Percentiles rank a stretch among this genome's conserved stretches.
phyloP scores from a whole-genome alignment of 2,888 invertebrate species.

The Caenorhabditis imperialis region DNA sequence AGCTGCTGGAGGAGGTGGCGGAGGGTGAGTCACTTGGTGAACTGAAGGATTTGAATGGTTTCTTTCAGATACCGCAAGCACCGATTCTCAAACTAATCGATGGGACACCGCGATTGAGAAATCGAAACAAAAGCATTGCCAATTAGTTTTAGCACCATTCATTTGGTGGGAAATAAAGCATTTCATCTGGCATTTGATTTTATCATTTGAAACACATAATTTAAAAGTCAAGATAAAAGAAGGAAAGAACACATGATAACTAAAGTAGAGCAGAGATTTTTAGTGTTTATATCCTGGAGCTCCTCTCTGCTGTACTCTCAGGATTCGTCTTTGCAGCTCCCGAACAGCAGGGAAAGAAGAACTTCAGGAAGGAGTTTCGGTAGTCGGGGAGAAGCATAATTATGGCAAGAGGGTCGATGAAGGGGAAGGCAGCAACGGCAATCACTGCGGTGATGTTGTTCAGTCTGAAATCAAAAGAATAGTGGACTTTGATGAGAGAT shows the following conservation, averaged over 20 bases:
- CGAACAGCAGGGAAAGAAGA: slow-evolving; percentile 13
- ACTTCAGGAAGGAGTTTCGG: slow-evolving; percentile 21
- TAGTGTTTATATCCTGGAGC: slow-evolving; percentile 26
- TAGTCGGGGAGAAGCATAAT: slow-evolving; percentile 39
- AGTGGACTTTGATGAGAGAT: neutral
- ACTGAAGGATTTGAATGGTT: no score
- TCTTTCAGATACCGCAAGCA: slow-evolving; percentile 47
- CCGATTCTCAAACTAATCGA: slow-evolving; percentile 56
- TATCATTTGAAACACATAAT: slow-evolving; percentile 2
- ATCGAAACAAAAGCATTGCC: slow-evolving; percentile 19
- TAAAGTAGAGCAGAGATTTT: no score
- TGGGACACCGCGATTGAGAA: slow-evolving; percentile 26
- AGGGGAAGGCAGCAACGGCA: slow-evolving; percentile 40
- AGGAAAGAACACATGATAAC: no score
- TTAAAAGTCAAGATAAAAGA: neutral
- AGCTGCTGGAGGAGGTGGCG: slow-evolving; percentile 18
- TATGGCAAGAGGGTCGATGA: slow-evolving; percentile 41
- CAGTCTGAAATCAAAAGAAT: slow-evolving; percentile 18
- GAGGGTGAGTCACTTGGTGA: no score
- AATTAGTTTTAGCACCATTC: slow-evolving; percentile 33
- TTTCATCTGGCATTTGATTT: slow-evolving; percentile 22
- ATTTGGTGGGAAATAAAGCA: slow-evolving; percentile 39
- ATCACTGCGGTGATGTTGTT: slow-evolving; percentile 47
- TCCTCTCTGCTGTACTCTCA: slow-evolving; percentile 20
- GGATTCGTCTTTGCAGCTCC: slow-evolving; percentile 17